Conservation (phyloP, 35 echinoderm and acorn worm species). For the Apostichopus californicus region DNA sequence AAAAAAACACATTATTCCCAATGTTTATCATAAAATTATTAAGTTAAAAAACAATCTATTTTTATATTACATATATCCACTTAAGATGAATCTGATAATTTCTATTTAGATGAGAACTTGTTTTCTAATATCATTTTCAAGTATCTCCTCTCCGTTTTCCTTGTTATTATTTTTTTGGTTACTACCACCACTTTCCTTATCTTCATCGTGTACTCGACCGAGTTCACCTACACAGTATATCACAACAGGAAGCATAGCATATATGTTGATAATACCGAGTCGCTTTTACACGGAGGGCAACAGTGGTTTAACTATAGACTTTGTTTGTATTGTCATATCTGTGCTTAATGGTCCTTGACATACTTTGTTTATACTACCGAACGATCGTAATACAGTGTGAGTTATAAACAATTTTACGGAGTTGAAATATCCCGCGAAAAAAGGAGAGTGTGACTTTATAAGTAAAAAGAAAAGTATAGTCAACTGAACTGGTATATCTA, state of each 20-base stretch:
- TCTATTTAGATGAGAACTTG: neutral
- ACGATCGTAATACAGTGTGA: constrained; percentile 39
- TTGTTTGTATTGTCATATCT: neutral
- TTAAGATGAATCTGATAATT: neutral
- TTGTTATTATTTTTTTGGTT: neutral
- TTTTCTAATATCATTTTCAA: neutral
- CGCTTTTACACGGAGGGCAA: neutral
- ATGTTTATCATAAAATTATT: too few relatives aligned
- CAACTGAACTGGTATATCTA: neutral
- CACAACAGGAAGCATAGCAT: neutral
- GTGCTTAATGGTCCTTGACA: constrained; percentile 49
- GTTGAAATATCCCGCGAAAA: constrained; percentile 16
- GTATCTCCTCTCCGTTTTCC: neutral
- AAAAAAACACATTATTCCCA: too few relatives aligned
- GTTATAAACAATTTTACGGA: constrained; percentile 54
- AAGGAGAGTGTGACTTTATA: constrained; percentile 16
- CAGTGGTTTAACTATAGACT: neutral
- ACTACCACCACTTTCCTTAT: neutral
- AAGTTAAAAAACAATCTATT: too few relatives aligned
- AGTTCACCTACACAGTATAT: neutral
- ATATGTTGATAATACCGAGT: neutral
- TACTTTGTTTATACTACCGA: constrained; percentile 43
- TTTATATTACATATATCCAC: neutral
- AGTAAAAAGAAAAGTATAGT: neutral
- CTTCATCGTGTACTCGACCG: neutral